A percentile compares a stretch with the other conserved stretches of the same genome.
Evolutionary conservation across 2,113 vertebrate species (phyloP).

Genomic region (Dunckerocampus dactyliophorus): DNA sequence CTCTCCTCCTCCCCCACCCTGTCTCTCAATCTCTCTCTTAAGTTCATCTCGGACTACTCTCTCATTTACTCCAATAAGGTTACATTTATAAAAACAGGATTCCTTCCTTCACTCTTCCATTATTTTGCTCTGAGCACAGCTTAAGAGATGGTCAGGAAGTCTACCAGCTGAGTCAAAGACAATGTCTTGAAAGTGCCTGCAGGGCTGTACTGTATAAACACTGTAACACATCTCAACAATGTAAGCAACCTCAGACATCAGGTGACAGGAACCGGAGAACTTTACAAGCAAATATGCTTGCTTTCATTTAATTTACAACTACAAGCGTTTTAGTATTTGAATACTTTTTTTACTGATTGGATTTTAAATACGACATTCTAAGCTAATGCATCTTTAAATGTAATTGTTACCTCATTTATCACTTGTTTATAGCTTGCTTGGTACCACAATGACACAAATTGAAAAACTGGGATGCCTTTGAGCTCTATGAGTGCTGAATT

Average conservation of each 20-base stretch:
- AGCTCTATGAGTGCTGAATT: not conserved
- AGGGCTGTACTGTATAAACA: conserved; percentile 15
- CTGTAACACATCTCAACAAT: conserved; percentile 16
- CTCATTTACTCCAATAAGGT: conserved; percentile 38
- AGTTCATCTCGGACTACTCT: conserved; percentile 38
- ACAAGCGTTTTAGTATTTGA: not conserved
- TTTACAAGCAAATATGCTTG: no score
- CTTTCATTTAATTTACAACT: not conserved
- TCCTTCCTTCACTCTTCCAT: conserved; percentile 16
- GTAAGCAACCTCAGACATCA: not conserved
- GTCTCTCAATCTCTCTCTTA: conserved; percentile 32
- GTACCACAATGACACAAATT: no score
- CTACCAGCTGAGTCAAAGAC: no score
- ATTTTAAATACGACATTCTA: not conserved
- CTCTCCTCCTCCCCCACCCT: conserved; percentile 5
- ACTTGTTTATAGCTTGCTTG: no score
- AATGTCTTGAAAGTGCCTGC: conserved; percentile 13
- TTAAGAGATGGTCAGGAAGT: conserved; percentile 44
- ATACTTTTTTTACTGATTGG: not conserved
- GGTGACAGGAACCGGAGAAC: not conserved
- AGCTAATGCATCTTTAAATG: no score
- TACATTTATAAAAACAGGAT: conserved; percentile 17
- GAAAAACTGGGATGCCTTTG: no score
- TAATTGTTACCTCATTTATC: no score
- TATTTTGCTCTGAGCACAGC: conserved; percentile 19